Base-by-base conservation (phyloP, 2,113 vertebrate species). In the Dicerorhinus sumatrensis region DNA sequence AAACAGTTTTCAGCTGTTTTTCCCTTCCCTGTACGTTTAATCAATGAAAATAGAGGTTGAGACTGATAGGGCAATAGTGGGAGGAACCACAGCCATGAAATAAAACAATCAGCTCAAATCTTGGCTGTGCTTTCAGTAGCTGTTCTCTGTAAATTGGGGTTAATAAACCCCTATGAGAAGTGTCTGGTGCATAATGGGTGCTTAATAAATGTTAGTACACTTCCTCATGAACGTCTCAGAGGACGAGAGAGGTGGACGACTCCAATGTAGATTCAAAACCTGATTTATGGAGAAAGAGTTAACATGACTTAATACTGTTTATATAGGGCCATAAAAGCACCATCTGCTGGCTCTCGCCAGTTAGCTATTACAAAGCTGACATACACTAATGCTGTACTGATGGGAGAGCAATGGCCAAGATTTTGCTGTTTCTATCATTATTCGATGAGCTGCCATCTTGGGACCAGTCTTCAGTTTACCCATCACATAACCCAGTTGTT, bases 271-370 rank as follows among this genome's bases (percentile, higher is more conserved):
- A 95, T 51, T 72, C 80, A 87, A 97, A 91, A 89, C 69, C 85
- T 83, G 96, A 98, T 83, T 98, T 98, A 97, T 97, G 77, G 96
- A 95, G 90, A 93, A 98, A 93, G 96, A 97, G 97, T 98, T 97
- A 98, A 98, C 97, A 95, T 98, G 97, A 98, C 93, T 97, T 97
- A 97, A 95, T 97, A 81, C 96, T 96, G 89, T 98, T 97, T 97
- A 97, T 94, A 86, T 65, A 70, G 86, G 79, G 96, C 76, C 80
- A 80, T 98, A 97, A 98, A 98, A 97, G 93, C 83, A 96, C 97
- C 97, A 95, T 98, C 97, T 98, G 98, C 95, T 92, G 73, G 73
- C 92, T 96, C 62, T 83, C 42, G 79, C 89, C 90, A 48, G 94
- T 93, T 96, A 95, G 90, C 92, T 89, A 76, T 93, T 91, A 73